Conservation (phyloP, 2,888 invertebrate species). For the Cantharis nigra region DNA sequence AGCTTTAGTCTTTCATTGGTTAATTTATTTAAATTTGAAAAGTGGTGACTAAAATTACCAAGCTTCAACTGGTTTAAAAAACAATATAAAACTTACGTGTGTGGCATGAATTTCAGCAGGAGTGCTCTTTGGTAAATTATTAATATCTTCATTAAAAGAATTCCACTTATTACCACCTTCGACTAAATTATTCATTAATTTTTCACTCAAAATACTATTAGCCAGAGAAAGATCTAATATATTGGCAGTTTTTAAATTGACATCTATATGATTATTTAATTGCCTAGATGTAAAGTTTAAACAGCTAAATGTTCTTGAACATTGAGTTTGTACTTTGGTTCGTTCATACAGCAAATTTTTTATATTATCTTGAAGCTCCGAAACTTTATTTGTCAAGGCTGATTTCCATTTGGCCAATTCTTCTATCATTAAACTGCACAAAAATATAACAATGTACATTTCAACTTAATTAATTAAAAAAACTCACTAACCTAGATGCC, state of each 20-base stretch:
- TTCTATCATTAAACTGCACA: slow-evolving; percentile 85
- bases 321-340: slow-evolving; percentile 65
- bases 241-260: slow-evolving; percentile 60
- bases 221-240: slow-evolving; percentile 67
- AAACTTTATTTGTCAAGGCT: slow-evolving; percentile 70
- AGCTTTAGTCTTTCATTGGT: no score
- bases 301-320: slow-evolving; percentile 67
- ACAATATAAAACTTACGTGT: slow-evolving; percentile 21
- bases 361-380: slow-evolving; percentile 70
- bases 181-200: slow-evolving; percentile 52
- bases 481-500: slow-evolving; percentile 75
- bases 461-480: not conserved
- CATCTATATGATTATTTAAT: slow-evolving; percentile 52
- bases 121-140: slow-evolving; percentile 36
- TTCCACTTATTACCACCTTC: slow-evolving; percentile 12
- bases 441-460: not conserved
- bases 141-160: slow-evolving; percentile 19
- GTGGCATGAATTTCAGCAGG: slow-evolving; percentile 36
- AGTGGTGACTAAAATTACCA: no score
- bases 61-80: not conserved
- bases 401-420: slow-evolving; percentile 89
- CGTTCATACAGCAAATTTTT: slow-evolving; percentile 73
- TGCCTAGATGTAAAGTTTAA: slow-evolving; percentile 59
- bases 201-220: slow-evolving; percentile 67
- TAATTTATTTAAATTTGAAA: no score